Base-by-base conservation (phyloP, 2,113 vertebrate genomes). In the Propithecus coquereli region DNA sequence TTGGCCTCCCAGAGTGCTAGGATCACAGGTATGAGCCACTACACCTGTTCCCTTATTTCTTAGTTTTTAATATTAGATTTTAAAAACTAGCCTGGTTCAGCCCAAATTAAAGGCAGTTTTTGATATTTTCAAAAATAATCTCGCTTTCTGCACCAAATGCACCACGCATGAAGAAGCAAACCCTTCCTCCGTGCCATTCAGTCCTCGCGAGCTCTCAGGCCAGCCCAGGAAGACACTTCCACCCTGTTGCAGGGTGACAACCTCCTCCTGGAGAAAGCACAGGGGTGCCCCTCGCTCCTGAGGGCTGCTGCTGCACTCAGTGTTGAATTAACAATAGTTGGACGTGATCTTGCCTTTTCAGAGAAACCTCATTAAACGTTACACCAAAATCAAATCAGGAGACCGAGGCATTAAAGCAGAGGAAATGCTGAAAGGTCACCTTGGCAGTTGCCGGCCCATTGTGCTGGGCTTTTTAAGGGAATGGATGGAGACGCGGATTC, bases 211-310 rank as follows among this genome's bases (percentile, higher is more conserved):
- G n/a, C 11, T 27, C 43, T 7, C 37, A 4, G 65, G n/a, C 66
- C 23, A 1, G 25, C 65, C n/a, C 30, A 47, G 37, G 66, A 50
- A 45, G 63, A 40, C 5, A 37, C 40, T 30, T 0, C 0, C 2
- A 5, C 82, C 81, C 50, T 20, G 1, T 0, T 8, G 18, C 12
- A 50, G 40, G 14, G 13, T 4, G 14, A 0, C 0, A 34, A 59
- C 45, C 9, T 47, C 47, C 0, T 0, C 25, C 22, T 32, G 32
- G n/a, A 82, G 63, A 47, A 68, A 66, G 54, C 52, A 30, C 13
- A 61, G 43, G 5, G 52, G 12, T 10, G 0, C 6, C 43, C 0
- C 25, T 27, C 6, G 2, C 40, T 57, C 40, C 25, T 6, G 22
- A 47, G 37, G 18, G 1, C 7, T 17, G 18, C 34, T 14, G 0